These are phyloP conservation scores for Botia almorhae DNA, from an alignment of 2,797 vertebrate species.

Conservation along the genomic window DNA sequence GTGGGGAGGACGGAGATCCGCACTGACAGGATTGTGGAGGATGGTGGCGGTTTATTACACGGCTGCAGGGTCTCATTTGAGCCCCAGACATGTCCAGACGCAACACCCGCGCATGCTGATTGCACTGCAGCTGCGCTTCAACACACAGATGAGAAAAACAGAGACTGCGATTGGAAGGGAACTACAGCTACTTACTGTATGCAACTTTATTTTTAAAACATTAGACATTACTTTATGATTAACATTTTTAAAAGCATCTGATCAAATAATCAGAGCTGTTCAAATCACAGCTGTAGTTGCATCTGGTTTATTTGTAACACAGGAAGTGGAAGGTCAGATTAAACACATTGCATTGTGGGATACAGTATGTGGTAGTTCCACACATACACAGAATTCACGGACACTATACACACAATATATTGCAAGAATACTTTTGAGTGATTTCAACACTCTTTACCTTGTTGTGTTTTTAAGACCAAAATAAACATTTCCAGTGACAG, in stretches of 20 bases:
- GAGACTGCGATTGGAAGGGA: slow-evolving; percentile 16
- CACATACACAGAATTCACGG: too few relatives aligned
- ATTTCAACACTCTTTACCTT: background rate
- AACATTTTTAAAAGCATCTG: too few relatives aligned
- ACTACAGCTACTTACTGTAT: background rate
- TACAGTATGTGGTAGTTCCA: too few relatives aligned
- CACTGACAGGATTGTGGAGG: slow-evolving; percentile 1
- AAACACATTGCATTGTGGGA: slow-evolving; percentile 1
- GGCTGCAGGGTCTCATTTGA: slow-evolving; percentile 74
- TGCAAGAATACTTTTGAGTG: too few relatives aligned
- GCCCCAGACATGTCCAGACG: slow-evolving; percentile 75
- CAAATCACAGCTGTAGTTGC: too few relatives aligned
- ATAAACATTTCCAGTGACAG: background rate
- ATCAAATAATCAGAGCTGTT: too few relatives aligned
- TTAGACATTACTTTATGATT: too few relatives aligned
- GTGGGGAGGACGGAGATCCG: slow-evolving; percentile 61
- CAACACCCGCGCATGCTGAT: slow-evolving; percentile 74
- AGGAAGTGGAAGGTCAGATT: background rate
- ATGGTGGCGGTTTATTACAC: slow-evolving; percentile 71
- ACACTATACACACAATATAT: too few relatives aligned
- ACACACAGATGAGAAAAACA: slow-evolving; percentile 53
- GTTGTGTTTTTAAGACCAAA: background rate
- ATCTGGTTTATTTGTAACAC: background rate
- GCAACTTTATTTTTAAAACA: too few relatives aligned
- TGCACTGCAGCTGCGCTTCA: slow-evolving; percentile 70